Base-by-base conservation (phyloP, 2,797 vertebrate species). In the Darevskia nairensis region DNA sequence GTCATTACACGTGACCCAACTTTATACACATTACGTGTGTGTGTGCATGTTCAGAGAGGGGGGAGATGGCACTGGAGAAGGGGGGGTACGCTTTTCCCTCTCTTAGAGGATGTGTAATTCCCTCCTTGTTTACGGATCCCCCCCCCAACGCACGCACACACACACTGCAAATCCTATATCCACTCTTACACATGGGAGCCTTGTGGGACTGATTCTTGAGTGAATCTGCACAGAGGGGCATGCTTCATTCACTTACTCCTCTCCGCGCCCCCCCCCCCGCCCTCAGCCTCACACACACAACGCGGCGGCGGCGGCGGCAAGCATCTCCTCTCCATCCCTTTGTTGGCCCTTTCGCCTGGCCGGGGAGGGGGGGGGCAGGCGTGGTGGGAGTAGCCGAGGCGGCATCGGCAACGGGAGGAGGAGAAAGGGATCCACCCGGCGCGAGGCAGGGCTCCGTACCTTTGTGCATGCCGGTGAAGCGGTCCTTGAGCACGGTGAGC, bases 381-480 rank as follows among this genome's bases (percentile, higher is more conserved):
- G 32, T 35, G 72, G 32, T 39, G 32, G 32, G 32, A 27, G 32
- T 19, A 35, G 72, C 32, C 72, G 35, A 27, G 69, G n/a, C 2
- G 10, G 32, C 2, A 3, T 2, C 13, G 21, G n/a, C 17, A 29
- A 15, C 32, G 35, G 50, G 8, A 8, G 50, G 72, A 64, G 0
- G 79, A 23, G 25, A 35, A 39, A 23, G 21, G n/a, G 7, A 11
- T 1, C 6, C 6, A 19, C 32, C 74, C 86, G 80, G 66, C 90
- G 68, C 86, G 39, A 78, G 71, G 64, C 80, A 85, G 75, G 27
- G 46, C 97, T 97, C 61, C 23, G 97, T 96, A 99, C 99, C 99
- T 99, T 99, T 99, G 98, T 99, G 99, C 98, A 99, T 98, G 96
- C 99, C 99, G 90, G 98, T 99, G 96, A 99, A 99, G 96, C 98